These are phyloP conservation scores for Globia sparganii DNA, from an alignment of 2,888 invertebrate genomes.

Conservation along the genomic window DNA sequence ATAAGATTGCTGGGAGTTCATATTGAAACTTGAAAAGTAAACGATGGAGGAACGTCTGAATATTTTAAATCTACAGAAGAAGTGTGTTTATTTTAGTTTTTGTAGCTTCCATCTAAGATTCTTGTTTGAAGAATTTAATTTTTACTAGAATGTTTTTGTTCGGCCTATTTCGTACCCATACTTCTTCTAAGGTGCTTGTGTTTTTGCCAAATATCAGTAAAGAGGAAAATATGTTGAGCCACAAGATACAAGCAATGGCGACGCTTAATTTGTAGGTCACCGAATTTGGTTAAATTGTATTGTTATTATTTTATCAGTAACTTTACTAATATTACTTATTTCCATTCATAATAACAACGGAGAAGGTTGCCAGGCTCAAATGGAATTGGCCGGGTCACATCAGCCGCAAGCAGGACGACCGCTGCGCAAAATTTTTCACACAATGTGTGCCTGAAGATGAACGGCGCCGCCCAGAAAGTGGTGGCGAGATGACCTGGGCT, in stretches of 20 bases:
- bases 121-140: background rate
- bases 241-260: background rate
- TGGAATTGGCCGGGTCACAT: background rate
- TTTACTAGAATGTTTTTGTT: background rate
- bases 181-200: background rate
- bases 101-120: background rate
- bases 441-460: too few species aligned
- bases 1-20: slow-evolving; percentile 42
- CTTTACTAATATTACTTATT: background rate
- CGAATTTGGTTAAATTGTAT: background rate
- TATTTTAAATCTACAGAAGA: slow-evolving; percentile 53
- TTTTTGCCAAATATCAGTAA: background rate
- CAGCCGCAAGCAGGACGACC: background rate
- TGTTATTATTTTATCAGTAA: background rate
- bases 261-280: background rate
- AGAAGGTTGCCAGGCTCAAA: background rate
- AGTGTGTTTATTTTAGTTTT: slow-evolving; percentile 32
- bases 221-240: background rate
- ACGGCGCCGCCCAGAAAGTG: too few species aligned
- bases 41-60: slow-evolving; percentile 43
- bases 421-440: too few species aligned
- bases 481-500: too few species aligned
- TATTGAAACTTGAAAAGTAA: slow-evolving; percentile 54
- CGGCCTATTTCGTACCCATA: background rate
- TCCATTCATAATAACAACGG: background rate